Base-by-base conservation (phyloP, 53 echinoderm and acorn worm species). In the Holothuria scabra region DNA sequence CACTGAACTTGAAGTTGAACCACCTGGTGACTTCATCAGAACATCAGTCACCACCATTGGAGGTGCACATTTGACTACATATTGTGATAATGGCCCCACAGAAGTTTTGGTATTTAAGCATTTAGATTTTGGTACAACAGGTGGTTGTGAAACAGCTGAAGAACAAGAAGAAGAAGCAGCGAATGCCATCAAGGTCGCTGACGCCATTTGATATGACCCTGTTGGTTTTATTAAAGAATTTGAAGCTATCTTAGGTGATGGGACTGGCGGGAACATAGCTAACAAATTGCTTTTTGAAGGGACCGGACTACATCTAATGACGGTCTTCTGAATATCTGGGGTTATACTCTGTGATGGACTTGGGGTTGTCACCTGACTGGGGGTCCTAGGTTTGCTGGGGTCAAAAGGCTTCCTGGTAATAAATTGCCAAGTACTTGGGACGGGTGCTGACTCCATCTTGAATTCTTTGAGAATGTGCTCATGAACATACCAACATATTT, bases 401-500 rank as follows among this genome's bases (percentile, higher is more conserved):
- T 78, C 78, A 28, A 57, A 12, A 23, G 78, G 38, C 24, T 81
- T 81, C 35, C 22, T 59, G 59, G 82, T 81, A 0, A 81, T 26
- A 64, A 63, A 81, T 28, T 62, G 71, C 95, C 95, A 95, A 34
- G 85, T 58, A 28, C 85, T 81, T 10, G 97, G 97, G 20, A 97
- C 85, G 5, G 89, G 92, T 60, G 94, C 60, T 48, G 84, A 75
- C n/a, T 62, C 74, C 79, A 94, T 60, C 19, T 91, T 94, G 83
- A 92, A 84, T 56, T 92, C 86, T 30, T 90, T 89, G 11, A 94
- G 88, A 7, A 97, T 34, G 31, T 88, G 70, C 16, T 88, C 65
- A 63, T 97, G 94, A 18, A 97, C 97, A 33, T 97, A 97, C 97
- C 97, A 97, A 70, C 97, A 97, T n/a, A 89, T 92, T 32, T 90